Evolutionary conservation across 1,140 invertebrate genomes (phyloP), one percentile per base, ranked within the genome.

Genomic region (Leptonema lineaticorne): DNA sequence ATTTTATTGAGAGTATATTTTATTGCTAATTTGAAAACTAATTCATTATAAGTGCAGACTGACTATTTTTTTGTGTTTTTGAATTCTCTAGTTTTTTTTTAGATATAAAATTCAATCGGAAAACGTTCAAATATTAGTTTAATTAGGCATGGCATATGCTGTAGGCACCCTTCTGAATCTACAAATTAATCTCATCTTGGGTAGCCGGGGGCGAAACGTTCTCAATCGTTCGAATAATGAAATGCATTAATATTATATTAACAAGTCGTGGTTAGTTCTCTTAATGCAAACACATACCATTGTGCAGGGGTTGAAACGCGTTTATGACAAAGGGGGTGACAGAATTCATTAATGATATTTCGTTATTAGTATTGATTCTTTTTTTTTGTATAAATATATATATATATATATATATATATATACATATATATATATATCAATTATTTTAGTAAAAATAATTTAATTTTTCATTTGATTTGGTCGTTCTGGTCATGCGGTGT

Each of bases 191-290:
- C 63, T 67, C 56, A 67, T 67, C 70, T 56, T 59, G 46, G 24
- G 57, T 48, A 60, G 63, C 48, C 48, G 58, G 57, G 65, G 57
- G 71, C 71, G 37, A 68, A 73, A 74, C 72, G 76, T 76, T 76
- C 80, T 77, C 75, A 81, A 77, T 78, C 79, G 79, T 76, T 78
- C 75, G 81, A 78, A 81, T 83, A 83, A 83, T 83, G 81, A 83
- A 81, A 80, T 81, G 79, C 79, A 82, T 83, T 82, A 83, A 83
- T 83, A 83, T 83, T 83, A 78, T 78, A 83, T 82, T 82, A 83
- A 76, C 77, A 75, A 75, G 79, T 78, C 68, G 74, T 77, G 75
- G 68, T 77, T 45, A 37, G 59, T 63, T 29, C 46, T 65, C 45
- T 29, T 29, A 76, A 80, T 80, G 81, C 80, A 82, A 79, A 81